Conservation (phyloP, 2,113 vertebrate species). For the Anolis carolinensis region DNA sequence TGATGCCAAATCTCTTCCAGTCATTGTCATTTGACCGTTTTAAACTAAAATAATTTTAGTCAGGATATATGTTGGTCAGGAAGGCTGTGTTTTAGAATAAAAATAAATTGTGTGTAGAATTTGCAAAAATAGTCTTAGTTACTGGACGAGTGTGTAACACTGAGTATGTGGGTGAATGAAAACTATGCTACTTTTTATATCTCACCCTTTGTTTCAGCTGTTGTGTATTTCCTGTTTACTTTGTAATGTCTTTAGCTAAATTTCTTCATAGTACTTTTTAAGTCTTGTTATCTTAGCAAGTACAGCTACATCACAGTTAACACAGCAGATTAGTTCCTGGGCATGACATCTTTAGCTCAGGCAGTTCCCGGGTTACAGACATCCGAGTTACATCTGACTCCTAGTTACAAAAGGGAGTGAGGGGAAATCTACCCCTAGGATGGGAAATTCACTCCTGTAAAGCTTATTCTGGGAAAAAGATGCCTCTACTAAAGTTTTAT, state of each 20-base stretch:
- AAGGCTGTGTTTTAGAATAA: conserved; percentile 51
- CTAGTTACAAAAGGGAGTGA: too few relatives aligned
- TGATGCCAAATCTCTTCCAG: background rate
- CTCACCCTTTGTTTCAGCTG: background rate
- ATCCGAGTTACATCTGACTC: too few relatives aligned
- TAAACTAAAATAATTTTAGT: conserved; percentile 44
- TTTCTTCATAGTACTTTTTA: background rate
- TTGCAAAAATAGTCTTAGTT: conserved; percentile 19
- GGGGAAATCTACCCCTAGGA: too few relatives aligned
- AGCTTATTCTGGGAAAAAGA: too few relatives aligned
- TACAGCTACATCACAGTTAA: background rate
- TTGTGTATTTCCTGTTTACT: background rate
- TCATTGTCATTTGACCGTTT: conserved; percentile 24
- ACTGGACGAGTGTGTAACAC: background rate
- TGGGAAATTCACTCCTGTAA: too few relatives aligned
- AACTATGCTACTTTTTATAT: background rate
- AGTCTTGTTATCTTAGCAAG: background rate
- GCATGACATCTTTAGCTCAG: too few relatives aligned
- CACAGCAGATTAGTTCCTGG: too few relatives aligned
- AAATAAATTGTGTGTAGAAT: conserved; percentile 45
- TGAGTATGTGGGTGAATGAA: background rate
- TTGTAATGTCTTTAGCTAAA: background rate
- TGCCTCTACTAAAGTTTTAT: too few relatives aligned
- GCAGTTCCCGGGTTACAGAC: too few relatives aligned
- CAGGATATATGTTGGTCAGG: conserved; percentile 57